These are phyloP conservation scores for Sebastes reedi DNA, from an alignment of 2,797 vertebrate species.

Conservation along the genomic window DNA sequence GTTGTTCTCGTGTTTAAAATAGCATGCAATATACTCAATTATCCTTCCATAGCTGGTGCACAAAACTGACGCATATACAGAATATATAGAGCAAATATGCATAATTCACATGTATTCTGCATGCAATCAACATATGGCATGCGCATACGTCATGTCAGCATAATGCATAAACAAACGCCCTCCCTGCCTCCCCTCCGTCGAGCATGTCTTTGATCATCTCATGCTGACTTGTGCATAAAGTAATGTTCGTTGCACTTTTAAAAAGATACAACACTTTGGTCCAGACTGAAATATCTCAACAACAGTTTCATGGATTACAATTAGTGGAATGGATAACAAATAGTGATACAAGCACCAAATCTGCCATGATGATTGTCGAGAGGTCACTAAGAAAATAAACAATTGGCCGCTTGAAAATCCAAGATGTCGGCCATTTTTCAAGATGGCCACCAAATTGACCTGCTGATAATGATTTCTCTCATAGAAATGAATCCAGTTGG, in stretches of 20 bases:
- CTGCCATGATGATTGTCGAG: too few relatives aligned
- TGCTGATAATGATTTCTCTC: too few relatives aligned
- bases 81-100: slow-evolving; percentile 30
- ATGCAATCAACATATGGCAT: slow-evolving; percentile 37
- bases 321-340: too few relatives aligned
- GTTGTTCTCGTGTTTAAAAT: not conserved
- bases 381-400: too few relatives aligned
- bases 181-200: not conserved
- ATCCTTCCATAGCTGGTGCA: not conserved
- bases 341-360: too few relatives aligned
- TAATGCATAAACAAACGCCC: slow-evolving; percentile 2
- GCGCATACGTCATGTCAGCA: slow-evolving; percentile 11
- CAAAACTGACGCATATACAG: slow-evolving; percentile 4
- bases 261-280: not conserved
- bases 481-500: too few relatives aligned
- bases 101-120: slow-evolving; percentile 51
- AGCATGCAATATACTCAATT: not conserved
- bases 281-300: not conserved
- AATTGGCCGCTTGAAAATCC: too few relatives aligned
- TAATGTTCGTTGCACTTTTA: not conserved
- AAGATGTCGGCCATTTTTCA: too few relatives aligned
- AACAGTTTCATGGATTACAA: too few relatives aligned
- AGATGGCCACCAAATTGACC: too few relatives aligned
- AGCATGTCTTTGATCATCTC: not conserved
- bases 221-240: not conserved